Evolutionary conservation across 2,888 invertebrate species (phyloP), one percentile per base, ranked within the genome.

Genomic region (Drosophila pseudotalamancana): DNA sequence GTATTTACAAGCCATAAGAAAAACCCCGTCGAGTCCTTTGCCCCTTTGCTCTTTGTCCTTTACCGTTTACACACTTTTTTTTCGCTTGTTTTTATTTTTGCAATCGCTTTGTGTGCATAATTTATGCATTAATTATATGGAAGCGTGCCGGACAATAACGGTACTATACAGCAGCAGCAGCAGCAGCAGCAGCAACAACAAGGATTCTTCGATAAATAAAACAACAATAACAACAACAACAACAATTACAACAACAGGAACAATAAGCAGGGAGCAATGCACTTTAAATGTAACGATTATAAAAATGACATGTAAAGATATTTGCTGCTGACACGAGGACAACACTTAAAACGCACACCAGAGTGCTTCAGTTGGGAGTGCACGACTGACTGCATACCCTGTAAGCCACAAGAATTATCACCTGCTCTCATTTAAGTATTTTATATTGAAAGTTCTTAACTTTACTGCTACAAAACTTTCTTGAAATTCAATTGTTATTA

Each of bases 61-160:
- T 14, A 8, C 14, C 43, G 18, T 37, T 32, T 39, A n/a, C 16
- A 8, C 27, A 2, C 3, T 8, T 19, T 9, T n/a, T 27, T 43
- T 18, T 43, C 9, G 4, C 6, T 31, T 0, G 18, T 21, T 23
- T 23, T 34, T 19, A 21, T 51, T 49, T 59, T 54, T 35, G 35
- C 65, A 71, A 75, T 83, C 67, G 81, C 67, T 59, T 79, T 66
- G 60, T 72, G 50, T 80, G 73, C 73, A 80, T 78, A 84, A 80
- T 81, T 84, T 77, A 77, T 77, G 68, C 84, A 79, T 83, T 79
- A 75, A 77, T 77, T 82, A 74, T 74, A 65, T 62, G 71, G 35
- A 60, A 57, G 57, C 67, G 56, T 48, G 51, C 40, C 48, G 57
- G 18, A 50, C 57, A 80, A 62, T 45, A 64, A 49, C 35, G 18